Base-by-base conservation (phyloP, 2,113 vertebrate genomes). In the Isurus oxyrinchus region DNA sequence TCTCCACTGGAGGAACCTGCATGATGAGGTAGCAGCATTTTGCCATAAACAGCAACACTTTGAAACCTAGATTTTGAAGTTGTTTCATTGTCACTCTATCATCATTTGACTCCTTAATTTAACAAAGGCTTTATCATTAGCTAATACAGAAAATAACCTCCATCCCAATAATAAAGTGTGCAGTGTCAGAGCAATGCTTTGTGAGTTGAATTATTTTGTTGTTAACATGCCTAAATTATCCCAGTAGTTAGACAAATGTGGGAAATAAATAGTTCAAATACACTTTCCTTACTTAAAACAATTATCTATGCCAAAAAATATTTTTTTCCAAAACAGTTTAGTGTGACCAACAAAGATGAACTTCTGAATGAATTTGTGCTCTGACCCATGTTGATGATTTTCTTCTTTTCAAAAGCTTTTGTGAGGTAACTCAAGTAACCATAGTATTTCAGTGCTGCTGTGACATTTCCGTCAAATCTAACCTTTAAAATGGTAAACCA, bases 401-500 rank as follows among this genome's bases (percentile, higher is more conserved):
- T 93, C 35, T 61, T 13, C 27, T 91, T 61, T 63, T 93, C 59
- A 63, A 40, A 23, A 35, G 6, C 59, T 94, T 63, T 63, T 94
- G 90, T 94, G 90, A 35, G n/a, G 10, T 94, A 61, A 44, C 57
- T 93, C 90, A 63, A 63, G 90, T 94, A 94, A 94, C 87, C 90
- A 94, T n/a, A 94, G 59, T 4, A 63, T 44, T 94, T 63, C 59
- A 84, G 16, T 40, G 23, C 19, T 94, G 59, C 90, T 66, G n/a
- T 94, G 90, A 94, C 90, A 94, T 94, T 94, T 94, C 90, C n/a
- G 19, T 94, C 59, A 94, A 63, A 94, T 94, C 59, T 94, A 94
- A 94, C 90, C 90, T 94, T 94, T 94, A 94, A 63, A 63, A 94
- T 40, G 61, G 59, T 94, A 94, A 63, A 35, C 90, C 35, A 63